Conservation (phyloP, 2,888 invertebrate species). For the Melieria picta region DNA sequence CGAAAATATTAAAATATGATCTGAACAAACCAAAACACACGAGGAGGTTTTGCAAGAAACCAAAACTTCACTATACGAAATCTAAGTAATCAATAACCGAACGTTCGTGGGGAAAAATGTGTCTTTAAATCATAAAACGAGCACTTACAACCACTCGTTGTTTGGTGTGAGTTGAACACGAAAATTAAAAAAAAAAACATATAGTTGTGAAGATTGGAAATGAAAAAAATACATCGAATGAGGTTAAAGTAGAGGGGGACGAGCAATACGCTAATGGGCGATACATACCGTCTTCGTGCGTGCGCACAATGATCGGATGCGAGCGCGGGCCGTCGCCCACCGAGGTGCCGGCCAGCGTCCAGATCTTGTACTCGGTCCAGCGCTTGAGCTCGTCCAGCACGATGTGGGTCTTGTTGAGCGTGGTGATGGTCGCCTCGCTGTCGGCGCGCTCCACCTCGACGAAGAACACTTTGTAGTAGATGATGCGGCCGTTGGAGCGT, state of each 20-base stretch:
- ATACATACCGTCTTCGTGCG: conserved; percentile 98
- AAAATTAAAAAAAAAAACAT: conserved; percentile 8
- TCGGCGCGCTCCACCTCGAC: conserved; percentile 87
- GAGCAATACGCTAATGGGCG: too few species aligned
- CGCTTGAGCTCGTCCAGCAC: conserved; percentile 89
- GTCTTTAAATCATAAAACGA: not conserved
- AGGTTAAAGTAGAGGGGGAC: not conserved
- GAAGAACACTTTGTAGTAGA: conserved; percentile 93
- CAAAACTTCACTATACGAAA: too few species aligned
- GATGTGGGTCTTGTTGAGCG: conserved; percentile 81
- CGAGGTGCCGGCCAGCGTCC: conserved; percentile 95
- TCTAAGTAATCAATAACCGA: too few species aligned
- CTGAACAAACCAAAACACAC: too few species aligned
- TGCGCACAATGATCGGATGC: conserved; percentile 90
- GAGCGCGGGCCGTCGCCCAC: conserved; percentile 96
- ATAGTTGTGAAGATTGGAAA: conserved; percentile 9
- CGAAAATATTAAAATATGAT: too few species aligned
- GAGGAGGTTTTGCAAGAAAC: not conserved
- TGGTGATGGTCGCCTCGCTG: conserved; percentile 84
- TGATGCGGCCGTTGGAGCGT: conserved; percentile 90
- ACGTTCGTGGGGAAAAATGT: not conserved
- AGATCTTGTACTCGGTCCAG: conserved; percentile 96
- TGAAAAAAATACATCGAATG: conserved; percentile 10
- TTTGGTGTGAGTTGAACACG: not conserved
- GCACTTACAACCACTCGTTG: not conserved